Base-by-base conservation (phyloP, 37 sponge, comb jelly and placozoan genomes). In the Petrosia ficiformis region DNA sequence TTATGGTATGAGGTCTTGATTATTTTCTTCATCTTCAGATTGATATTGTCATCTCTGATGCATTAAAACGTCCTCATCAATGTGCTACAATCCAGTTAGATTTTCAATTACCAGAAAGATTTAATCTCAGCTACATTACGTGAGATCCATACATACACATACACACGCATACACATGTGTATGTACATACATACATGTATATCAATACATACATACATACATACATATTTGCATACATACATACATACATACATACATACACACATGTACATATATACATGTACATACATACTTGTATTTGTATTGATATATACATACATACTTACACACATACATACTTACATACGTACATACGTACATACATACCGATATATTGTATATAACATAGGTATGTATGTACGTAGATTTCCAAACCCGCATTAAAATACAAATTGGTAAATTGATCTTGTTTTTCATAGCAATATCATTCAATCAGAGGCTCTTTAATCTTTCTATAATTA, bases 31-130 rank as follows among this genome's bases (percentile, higher is more conserved):
- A 37, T n/a, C 57, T 59, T 38, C 41, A 93, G 97, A 97, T 97
- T 78, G 98, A 97, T 76, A 97, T 97, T 31, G 58, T 82, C 16
- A 76, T 97, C 16, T 65, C 59, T 54, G 98, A 97, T 83, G 98
- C 98, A 10, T 84, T 97, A 37, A 78, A 80, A 30, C 70, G 98
- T 21, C 81, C 95, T 34, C 98, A 97, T 72, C 99, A 97, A 74
- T 97, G 99, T 79, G 96, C 99, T 66, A 97, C 98, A 58, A 97
- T 97, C 30, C 98, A 97, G 77, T 90, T 97, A 29, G 98, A 97
- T 86, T 97, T 97, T 75, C 95, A 97, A 80, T 86, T 89, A 22
- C 98, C 98, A 5, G 93, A 85, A 36, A 59, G 94, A 5, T 95
- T 95, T 79, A 84, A 92, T 40, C 90, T 95, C 29, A 69, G 48